Evolutionary conservation across 2,888 invertebrate species (phyloP).

Genomic region (Syritta pipiens): DNA sequence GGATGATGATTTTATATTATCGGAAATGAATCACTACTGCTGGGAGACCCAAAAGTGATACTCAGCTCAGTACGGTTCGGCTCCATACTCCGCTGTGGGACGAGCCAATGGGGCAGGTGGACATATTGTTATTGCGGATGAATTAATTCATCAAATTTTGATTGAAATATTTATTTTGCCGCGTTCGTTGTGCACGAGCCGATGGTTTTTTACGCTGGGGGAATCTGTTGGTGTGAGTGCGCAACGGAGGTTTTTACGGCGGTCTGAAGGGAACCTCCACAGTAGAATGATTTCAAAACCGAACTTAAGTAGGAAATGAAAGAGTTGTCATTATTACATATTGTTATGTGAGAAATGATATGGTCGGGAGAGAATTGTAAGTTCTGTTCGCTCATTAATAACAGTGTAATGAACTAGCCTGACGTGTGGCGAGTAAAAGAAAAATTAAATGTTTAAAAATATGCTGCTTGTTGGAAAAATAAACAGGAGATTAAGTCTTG

Average conservation of each 20-base stretch:
- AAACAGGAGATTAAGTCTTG: too few relatives aligned
- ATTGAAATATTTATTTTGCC: constrained; percentile 57
- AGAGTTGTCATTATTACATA: constrained; percentile 8
- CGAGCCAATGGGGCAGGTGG: constrained; percentile 10
- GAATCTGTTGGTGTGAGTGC: constrained; percentile 38
- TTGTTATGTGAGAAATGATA: background rate
- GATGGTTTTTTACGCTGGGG: constrained; percentile 29
- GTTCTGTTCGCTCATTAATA: too few relatives aligned
- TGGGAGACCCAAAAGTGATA: background rate
- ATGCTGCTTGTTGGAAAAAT: too few relatives aligned
- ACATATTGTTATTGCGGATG: constrained; percentile 60
- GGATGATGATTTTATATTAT: constrained; percentile 59
- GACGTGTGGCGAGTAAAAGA: background rate
- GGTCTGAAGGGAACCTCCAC: background rate
- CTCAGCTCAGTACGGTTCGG: background rate
- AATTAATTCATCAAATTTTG: constrained; percentile 66
- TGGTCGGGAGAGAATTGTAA: background rate
- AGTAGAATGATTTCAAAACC: background rate
- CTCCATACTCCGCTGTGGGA: background rate
- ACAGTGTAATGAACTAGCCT: background rate
- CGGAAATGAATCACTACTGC: constrained; percentile 56
- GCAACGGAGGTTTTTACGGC: background rate
- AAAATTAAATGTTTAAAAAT: background rate
- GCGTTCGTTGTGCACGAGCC: background rate
- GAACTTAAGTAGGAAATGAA: constrained; percentile 2